A percentile compares a stretch with the other conserved stretches of the same genome.
Conservation (phyloP, 30 jellyfish, hydroid and myxozoan genomes). For the Chrysaora quinquecirrha region DNA sequence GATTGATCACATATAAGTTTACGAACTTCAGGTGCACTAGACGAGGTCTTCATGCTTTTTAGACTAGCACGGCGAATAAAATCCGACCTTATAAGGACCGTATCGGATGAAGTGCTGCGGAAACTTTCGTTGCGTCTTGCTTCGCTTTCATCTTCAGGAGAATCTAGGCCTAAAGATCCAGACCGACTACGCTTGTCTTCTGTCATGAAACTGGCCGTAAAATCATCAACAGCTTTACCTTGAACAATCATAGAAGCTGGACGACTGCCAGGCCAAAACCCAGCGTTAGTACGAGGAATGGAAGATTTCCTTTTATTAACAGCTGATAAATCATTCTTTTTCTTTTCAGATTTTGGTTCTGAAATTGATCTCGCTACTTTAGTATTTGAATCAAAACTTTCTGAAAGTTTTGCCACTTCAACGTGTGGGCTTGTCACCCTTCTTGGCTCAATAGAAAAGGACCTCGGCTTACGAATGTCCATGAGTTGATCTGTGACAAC, state of each 20-base stretch:
- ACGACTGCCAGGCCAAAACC: conserved; percentile 48
- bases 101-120: conserved; percentile 76
- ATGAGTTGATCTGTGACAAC: conserved; percentile 44
- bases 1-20: background rate
- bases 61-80: conserved; percentile 20
- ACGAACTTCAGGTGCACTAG: conserved; percentile 78
- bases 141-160: conserved; percentile 46
- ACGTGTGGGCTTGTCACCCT: conserved; percentile 66
- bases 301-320: conserved; percentile 15
- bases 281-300: conserved; percentile 2
- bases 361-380: conserved; percentile 62
- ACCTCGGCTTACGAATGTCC: conserved; percentile 56
- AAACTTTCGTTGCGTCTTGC: conserved; percentile 63
- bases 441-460: conserved; percentile 64
- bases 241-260: conserved; percentile 73
- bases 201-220: conserved; percentile 16
- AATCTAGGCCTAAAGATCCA: conserved; percentile 50
- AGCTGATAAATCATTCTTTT: background rate
- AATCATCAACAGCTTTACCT: conserved; percentile 39
- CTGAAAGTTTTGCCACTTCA: conserved; percentile 40
- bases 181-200: conserved; percentile 70
- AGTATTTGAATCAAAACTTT: conserved; percentile 52
- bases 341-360: conserved; percentile 50
- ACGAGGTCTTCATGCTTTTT: conserved; percentile 42
- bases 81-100: conserved; percentile 56